Evolutionary conservation across 2,888 invertebrate species (phyloP).

Genomic region (Timema cristinae): DNA sequence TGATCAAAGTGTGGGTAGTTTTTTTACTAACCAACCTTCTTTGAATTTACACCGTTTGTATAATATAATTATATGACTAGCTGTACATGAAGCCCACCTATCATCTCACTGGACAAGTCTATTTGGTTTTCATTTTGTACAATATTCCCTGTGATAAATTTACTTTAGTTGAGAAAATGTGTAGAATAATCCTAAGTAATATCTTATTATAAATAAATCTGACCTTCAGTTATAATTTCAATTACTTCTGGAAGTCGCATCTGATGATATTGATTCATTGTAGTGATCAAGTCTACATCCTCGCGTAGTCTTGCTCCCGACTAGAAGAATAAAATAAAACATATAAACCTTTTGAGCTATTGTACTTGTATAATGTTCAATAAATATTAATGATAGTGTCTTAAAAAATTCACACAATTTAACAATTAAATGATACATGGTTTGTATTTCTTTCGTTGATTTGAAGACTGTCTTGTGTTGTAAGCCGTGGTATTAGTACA

Average conservation of each 20-base stretch:
- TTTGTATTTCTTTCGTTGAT: too few species aligned
- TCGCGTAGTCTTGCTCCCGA: conserved; percentile 40
- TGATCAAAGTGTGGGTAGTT: too few species aligned
- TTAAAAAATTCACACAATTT: too few species aligned
- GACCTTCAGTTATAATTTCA: conserved; percentile 41
- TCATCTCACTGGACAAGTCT: not conserved
- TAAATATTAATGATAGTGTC: not conserved
- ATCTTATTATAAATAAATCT: conserved; percentile 13
- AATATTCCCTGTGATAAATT: too few species aligned
- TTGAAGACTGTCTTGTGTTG: too few species aligned
- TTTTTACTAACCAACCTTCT: too few species aligned
- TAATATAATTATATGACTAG: conserved; percentile 8
- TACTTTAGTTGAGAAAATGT: too few species aligned
- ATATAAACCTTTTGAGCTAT: not conserved
- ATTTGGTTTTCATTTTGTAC: too few species aligned
- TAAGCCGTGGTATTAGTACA: too few species aligned
- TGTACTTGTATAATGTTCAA: not conserved
- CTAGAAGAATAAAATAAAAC: conserved; percentile 30
- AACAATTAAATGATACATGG: too few species aligned
- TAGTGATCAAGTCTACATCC: conserved; percentile 44
- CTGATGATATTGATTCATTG: conserved; percentile 42
- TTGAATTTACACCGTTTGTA: too few species aligned
- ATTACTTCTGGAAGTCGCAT: conserved; percentile 41
- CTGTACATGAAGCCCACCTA: not conserved
- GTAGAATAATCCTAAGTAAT: too few species aligned